Evolutionary conservation across 2,888 invertebrate genomes (phyloP).

Genomic region (Caenorhabditis virilis): DNA sequence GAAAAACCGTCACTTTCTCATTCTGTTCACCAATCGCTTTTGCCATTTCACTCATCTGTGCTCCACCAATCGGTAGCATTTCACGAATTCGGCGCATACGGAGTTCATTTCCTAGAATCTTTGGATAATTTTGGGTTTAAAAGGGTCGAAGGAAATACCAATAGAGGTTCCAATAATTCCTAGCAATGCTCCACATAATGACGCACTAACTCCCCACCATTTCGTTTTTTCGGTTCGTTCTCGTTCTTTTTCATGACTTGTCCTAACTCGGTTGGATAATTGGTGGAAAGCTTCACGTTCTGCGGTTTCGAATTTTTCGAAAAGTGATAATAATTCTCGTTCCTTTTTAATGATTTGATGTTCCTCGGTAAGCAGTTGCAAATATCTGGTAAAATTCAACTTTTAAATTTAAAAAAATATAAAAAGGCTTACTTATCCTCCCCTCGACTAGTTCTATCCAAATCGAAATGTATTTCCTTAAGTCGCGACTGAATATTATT

Average conservation of each 20-base stretch:
- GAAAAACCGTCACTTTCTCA: constrained; percentile 50
- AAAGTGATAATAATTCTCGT: constrained; percentile 73
- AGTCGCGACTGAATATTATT: constrained; percentile 75
- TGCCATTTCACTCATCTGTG: constrained; percentile 48
- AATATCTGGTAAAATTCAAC: constrained; percentile 71
- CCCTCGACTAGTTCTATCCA: constrained; percentile 80
- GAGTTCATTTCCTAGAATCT: constrained; percentile 53
- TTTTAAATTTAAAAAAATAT: background rate
- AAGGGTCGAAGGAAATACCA: constrained; percentile 9
- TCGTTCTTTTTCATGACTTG: constrained; percentile 83
- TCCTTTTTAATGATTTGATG: constrained; percentile 73
- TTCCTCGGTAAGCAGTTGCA: constrained; percentile 79
- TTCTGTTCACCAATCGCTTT: constrained; percentile 48
- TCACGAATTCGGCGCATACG: constrained; percentile 60
- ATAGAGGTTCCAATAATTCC: constrained; percentile 75
- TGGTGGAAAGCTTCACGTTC: constrained; percentile 75
- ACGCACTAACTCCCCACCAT: constrained; percentile 82
- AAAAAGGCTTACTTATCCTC: constrained; percentile 74
- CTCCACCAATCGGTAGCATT: constrained; percentile 54
- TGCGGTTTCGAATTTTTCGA: constrained; percentile 77
- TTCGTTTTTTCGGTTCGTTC: constrained; percentile 83
- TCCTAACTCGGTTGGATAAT: constrained; percentile 73
- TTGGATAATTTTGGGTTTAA: background rate
- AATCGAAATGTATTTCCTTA: constrained; percentile 78
- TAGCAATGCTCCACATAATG: constrained; percentile 75